Conservation (phyloP, 2,113 vertebrate genomes). For the Phylloscopus trochilus region DNA sequence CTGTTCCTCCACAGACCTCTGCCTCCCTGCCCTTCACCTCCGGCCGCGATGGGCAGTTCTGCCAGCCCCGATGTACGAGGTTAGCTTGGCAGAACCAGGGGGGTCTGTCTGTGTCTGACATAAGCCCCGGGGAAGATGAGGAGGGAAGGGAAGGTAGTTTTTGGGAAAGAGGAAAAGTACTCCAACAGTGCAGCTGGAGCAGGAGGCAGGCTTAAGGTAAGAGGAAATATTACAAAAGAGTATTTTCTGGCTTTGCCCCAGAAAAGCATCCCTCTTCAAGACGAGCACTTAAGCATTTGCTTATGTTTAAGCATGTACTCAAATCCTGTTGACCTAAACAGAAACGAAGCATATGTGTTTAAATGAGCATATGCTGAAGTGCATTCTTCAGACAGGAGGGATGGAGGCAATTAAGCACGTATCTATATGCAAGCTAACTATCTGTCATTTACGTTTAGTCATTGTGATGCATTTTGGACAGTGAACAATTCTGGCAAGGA, state of each 20-base stretch:
- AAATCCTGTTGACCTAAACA: slow-evolving; percentile 37
- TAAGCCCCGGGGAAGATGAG: neutral
- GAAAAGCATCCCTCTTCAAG: neutral
- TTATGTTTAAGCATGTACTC: slow-evolving; percentile 45
- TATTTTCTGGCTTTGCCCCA: neutral
- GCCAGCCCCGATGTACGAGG: neutral
- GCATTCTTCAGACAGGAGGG: slow-evolving; percentile 33
- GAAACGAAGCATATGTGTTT: slow-evolving; percentile 58
- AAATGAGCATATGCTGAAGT: slow-evolving; percentile 51
- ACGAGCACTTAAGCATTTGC: slow-evolving; percentile 18
- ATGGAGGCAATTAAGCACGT: slow-evolving; percentile 44
- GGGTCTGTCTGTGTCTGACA: neutral
- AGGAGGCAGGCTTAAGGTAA: neutral
- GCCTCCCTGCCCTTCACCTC: neutral
- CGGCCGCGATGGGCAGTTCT: neutral
- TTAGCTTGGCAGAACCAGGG: neutral
- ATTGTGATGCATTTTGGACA: slow-evolving; percentile 45
- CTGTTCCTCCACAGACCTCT: neutral
- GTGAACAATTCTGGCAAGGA: slow-evolving; percentile 46
- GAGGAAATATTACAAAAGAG: neutral
- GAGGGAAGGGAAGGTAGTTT: neutral
- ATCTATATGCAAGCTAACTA: slow-evolving; percentile 45
- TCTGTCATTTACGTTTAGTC: slow-evolving; percentile 59
- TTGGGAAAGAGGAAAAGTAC: neutral
- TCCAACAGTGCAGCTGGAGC: neutral